Conservation (phyloP, 2,888 invertebrate genomes). For the Phymatocera aterrima region DNA sequence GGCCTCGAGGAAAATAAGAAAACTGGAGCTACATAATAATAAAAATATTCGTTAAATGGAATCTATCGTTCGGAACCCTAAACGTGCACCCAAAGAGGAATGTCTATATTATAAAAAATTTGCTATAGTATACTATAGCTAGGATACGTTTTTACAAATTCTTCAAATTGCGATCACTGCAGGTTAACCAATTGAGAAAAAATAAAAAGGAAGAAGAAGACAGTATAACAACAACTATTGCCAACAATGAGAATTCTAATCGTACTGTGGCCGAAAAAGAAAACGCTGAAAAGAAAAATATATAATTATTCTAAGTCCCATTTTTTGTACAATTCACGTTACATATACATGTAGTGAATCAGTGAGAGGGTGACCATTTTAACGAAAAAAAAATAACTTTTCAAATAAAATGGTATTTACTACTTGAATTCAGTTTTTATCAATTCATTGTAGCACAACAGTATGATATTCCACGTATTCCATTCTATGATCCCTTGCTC, state of each 20-base stretch:
- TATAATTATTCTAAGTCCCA: slow-evolving; percentile 23
- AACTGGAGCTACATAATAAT: no score
- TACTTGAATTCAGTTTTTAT: slow-evolving; percentile 24
- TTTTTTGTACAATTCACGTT: slow-evolving; percentile 37
- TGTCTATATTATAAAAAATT: no score
- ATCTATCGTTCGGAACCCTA: no score
- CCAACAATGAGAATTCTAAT: no score
- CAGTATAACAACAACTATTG: no score
- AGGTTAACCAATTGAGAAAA: neutral
- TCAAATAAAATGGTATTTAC: slow-evolving; percentile 43
- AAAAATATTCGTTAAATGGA: no score
- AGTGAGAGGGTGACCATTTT: slow-evolving; percentile 26
- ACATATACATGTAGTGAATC: slow-evolving; percentile 5
- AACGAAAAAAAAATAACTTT: slow-evolving; percentile 8
- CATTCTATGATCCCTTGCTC: neutral
- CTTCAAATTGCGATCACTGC: neutral
- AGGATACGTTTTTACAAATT: slow-evolving; percentile 5
- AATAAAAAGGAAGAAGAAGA: neutral
- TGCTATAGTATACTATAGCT: no score
- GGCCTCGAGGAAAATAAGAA: neutral
- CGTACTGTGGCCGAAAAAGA: slow-evolving; percentile 1
- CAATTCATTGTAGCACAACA: slow-evolving; percentile 19
- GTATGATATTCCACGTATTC: neutral
- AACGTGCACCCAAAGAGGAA: no score
- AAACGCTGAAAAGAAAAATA: neutral